Evolutionary conservation across 1,140 invertebrate genomes (phyloP).

Genomic region (Carposina sasakii): DNA sequence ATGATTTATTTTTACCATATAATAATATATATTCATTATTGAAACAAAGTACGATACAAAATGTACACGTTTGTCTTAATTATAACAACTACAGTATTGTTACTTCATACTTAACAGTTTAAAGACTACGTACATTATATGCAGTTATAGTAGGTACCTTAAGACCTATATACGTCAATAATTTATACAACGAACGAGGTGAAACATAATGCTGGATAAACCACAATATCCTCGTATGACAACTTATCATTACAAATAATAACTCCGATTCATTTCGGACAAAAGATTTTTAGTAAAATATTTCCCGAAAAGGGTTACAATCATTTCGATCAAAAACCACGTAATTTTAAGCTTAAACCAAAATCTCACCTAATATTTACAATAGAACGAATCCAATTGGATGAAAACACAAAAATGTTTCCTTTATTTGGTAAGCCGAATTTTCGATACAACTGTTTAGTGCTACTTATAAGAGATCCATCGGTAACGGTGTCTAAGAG

Average conservation of each 20-base stretch:
- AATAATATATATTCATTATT: constrained; percentile 72
- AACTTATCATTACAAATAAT: constrained; percentile 51
- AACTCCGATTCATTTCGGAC: constrained; percentile 45
- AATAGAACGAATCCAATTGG: constrained; percentile 34
- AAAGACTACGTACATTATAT: constrained; percentile 69
- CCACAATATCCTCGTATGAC: constrained; percentile 28
- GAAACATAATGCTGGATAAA: constrained; percentile 20
- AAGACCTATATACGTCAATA: constrained; percentile 57
- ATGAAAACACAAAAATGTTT: constrained; percentile 30
- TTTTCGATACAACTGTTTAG: constrained; percentile 44
- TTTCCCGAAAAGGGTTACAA: constrained; percentile 31
- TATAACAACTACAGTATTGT: constrained; percentile 62
- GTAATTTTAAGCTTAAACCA: constrained; percentile 36
- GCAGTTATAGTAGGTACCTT: constrained; percentile 58
- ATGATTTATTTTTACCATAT: constrained; percentile 71
- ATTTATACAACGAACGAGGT: constrained; percentile 65
- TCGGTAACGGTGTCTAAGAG: constrained; percentile 67
- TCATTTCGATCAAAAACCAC: constrained; percentile 29
- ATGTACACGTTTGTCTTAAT: constrained; percentile 66
- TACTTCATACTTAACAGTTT: constrained; percentile 65
- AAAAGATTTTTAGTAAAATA: constrained; percentile 47
- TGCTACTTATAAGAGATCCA: constrained; percentile 65
- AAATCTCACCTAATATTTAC: constrained; percentile 45
- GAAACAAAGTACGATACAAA: constrained; percentile 71
- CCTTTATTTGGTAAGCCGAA: constrained; percentile 62